phyloP scores from a whole-genome alignment of 2,888 invertebrate genomes.

The Agrochola lychnidis region DNA sequence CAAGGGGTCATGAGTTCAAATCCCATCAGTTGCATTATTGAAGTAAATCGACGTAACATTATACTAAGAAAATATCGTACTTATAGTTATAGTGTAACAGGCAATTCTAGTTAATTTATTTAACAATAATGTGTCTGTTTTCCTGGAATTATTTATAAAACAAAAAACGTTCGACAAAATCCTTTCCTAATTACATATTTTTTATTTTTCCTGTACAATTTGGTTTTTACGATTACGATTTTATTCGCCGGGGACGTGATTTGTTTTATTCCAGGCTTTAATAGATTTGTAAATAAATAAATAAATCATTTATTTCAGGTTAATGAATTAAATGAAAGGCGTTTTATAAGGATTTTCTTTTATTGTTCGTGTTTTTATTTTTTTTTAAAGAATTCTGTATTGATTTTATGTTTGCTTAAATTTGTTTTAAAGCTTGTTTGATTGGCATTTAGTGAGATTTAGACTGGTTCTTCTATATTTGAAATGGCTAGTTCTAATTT shows the following conservation, averaged over 20 bases:
- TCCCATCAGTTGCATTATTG: not conserved
- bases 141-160: not conserved
- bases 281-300: no score
- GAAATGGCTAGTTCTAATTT: not conserved
- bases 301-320: no score
- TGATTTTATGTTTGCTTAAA: not conserved
- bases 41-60: not conserved
- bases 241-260: no score
- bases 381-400: not conserved
- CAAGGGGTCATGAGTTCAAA: not conserved
- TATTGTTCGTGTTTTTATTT: not conserved
- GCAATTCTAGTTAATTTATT: not conserved
- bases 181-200: not conserved
- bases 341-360: not conserved
- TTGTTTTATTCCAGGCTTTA: no score
- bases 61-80: not conserved
- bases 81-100: not conserved
- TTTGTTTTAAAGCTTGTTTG: not conserved
- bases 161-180: not conserved
- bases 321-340: not conserved
- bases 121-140: not conserved
- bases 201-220: not conserved
- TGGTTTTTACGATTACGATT: no score
- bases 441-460: no score
- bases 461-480: not conserved